A percentile compares a stretch with the other conserved stretches of the same genome.
Conservation (phyloP, 92 coral and sea anemone species). For the Micromussa lordhowensis region DNA sequence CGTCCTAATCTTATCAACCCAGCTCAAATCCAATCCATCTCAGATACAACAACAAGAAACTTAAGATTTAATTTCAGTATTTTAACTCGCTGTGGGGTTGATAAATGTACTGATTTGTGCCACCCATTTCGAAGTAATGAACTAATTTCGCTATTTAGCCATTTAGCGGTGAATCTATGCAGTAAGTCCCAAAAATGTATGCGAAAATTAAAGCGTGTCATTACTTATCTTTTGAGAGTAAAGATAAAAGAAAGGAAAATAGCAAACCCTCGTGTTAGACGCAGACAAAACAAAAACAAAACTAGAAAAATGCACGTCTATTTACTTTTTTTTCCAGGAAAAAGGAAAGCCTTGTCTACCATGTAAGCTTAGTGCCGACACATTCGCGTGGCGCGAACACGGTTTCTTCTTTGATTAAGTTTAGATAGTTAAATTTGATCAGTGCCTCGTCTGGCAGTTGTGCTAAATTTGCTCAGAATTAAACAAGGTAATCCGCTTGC, state of each 20-base stretch:
- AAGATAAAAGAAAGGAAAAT: background rate
- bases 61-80: too few relatives aligned
- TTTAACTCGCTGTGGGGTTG: too few relatives aligned
- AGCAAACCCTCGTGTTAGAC: background rate
- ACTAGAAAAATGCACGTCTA: background rate
- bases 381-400: background rate
- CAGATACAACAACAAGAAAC: too few relatives aligned
- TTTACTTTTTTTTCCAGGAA: background rate
- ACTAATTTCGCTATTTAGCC: background rate
- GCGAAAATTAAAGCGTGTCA: background rate
- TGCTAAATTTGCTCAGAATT: background rate
- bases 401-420: background rate
- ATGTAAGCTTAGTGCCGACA: background rate
- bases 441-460: background rate
- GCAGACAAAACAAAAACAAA: background rate
- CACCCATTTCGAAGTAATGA: too few relatives aligned
- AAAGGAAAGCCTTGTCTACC: background rate
- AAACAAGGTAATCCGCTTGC: constrained; percentile 5
- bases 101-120: background rate
- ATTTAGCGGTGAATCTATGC: background rate
- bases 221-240: background rate
- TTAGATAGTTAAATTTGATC: background rate
- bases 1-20: too few relatives aligned
- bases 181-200: background rate
- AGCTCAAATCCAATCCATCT: too few relatives aligned